phyloP scores from a whole-genome alignment of 2,797 vertebrate genomes.

The Babyrousa celebensis region DNA sequence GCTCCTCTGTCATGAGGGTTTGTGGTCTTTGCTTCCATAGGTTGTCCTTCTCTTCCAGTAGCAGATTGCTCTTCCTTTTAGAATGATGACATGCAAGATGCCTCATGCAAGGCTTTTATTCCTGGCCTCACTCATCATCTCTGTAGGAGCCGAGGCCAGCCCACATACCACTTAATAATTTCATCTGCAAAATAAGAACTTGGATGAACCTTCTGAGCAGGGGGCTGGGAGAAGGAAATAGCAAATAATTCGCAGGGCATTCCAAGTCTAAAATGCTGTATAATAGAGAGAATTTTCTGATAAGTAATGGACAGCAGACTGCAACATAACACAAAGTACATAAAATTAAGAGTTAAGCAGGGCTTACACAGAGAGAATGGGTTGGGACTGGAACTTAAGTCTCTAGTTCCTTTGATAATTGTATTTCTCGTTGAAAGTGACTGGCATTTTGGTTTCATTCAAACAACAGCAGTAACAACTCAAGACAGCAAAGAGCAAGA shows the following conservation, averaged over 20 bases:
- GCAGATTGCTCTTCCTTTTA: conserved; percentile 10
- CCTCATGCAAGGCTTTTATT: background rate
- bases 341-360: conserved; percentile 5
- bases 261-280: conserved; percentile 12
- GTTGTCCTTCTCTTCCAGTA: background rate
- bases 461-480: conserved; percentile 35
- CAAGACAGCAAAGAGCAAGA: background rate
- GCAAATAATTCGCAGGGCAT: conserved; percentile 36
- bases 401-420: conserved; percentile 53
- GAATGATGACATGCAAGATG: conserved; percentile 25
- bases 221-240: background rate
- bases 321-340: background rate
- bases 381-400: conserved; percentile 52
- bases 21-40: background rate
- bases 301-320: background rate
- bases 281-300: conserved; percentile 17
- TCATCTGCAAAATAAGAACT: conserved; percentile 62
- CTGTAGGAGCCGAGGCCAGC: background rate
- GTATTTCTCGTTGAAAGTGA: conserved; percentile 56
- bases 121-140: background rate
- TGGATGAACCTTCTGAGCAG: background rate
- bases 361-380: background rate
- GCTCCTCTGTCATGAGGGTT: background rate
- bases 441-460: conserved; percentile 49
- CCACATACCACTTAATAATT: background rate